Evolutionary conservation across 1,140 invertebrate species (phyloP).

Genomic region (Metaphire vulgaris): DNA sequence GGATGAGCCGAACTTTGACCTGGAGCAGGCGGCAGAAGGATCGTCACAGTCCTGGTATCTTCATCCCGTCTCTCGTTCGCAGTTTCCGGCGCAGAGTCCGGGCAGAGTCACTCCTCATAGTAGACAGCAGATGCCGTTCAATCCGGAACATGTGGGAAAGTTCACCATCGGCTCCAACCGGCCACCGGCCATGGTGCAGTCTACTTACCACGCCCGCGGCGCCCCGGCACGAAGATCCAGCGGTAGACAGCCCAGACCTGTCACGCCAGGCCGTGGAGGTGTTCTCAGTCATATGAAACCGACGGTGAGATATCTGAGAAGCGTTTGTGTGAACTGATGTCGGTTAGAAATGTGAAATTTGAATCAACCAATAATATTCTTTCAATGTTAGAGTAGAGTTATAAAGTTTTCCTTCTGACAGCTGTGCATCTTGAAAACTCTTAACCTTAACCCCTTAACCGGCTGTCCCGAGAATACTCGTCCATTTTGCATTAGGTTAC

Average conservation of each 20-base stretch:
- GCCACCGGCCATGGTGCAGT: neutral
- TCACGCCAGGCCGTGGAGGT: neutral
- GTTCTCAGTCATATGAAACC: neutral
- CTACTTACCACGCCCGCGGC: neutral
- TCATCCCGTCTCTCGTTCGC: neutral
- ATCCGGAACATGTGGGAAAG: neutral
- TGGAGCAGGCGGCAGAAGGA: neutral
- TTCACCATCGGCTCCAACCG: neutral
- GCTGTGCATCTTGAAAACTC: too few relatives aligned
- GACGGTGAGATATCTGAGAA: neutral
- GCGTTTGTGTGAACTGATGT: too few relatives aligned
- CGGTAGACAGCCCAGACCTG: neutral
- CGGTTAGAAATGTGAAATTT: too few relatives aligned
- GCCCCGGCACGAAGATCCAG: neutral
- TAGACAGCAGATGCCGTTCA: neutral
- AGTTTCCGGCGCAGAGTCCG: neutral
- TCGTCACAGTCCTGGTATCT: neutral
- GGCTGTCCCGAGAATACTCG: too few relatives aligned
- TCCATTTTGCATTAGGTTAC: too few relatives aligned
- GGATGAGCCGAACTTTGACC: neutral
- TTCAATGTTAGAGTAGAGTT: too few relatives aligned
- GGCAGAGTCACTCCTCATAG: neutral
- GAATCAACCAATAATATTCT: too few relatives aligned
- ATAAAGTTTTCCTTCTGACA: too few relatives aligned
- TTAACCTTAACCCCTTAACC: too few relatives aligned